phyloP scores from a whole-genome alignment of 2,797 vertebrate species.

The Hoplostethus mediterraneus region DNA sequence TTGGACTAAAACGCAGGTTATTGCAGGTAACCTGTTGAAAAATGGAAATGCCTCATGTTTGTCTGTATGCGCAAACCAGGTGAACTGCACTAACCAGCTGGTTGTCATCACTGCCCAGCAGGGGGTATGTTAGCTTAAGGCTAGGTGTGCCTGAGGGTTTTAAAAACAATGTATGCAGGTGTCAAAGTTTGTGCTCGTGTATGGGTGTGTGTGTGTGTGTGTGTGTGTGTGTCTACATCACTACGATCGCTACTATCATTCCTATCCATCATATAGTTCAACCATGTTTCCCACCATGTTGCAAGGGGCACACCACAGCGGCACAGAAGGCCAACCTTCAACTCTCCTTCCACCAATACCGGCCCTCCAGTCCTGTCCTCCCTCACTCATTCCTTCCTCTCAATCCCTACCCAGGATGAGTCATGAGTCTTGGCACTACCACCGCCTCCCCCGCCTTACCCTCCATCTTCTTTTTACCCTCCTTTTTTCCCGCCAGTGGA shows the following conservation, averaged over 20 bases:
- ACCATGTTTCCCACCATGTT: slow-evolving; percentile 25
- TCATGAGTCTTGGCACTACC: slow-evolving; percentile 68
- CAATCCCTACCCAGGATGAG: slow-evolving; percentile 60
- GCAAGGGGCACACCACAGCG: background rate
- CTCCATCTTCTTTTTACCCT: slow-evolving; percentile 30
- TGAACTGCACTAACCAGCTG: slow-evolving; percentile 49
- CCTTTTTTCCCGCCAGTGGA: slow-evolving; percentile 39
- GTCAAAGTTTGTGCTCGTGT: background rate
- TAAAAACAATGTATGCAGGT: background rate
- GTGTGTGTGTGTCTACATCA: too few species aligned
- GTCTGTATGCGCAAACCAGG: slow-evolving; percentile 47
- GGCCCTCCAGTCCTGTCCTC: slow-evolving; percentile 58
- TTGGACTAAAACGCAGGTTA: slow-evolving; percentile 18
- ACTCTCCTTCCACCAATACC: slow-evolving; percentile 65
- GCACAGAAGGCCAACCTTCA: slow-evolving; percentile 11
- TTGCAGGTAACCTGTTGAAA: background rate
- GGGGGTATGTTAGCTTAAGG: background rate
- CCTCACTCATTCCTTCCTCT: slow-evolving; percentile 51
- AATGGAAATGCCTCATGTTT: slow-evolving; percentile 1
- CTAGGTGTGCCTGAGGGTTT: slow-evolving; percentile 19
- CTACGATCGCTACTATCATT: background rate
- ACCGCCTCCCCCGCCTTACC: slow-evolving; percentile 19
- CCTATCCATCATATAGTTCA: background rate
- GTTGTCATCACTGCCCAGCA: slow-evolving; percentile 1
- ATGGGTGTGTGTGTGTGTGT: background rate